Base-by-base conservation (phyloP, 2,797 vertebrate genomes). In the Nannoperca obscura region DNA sequence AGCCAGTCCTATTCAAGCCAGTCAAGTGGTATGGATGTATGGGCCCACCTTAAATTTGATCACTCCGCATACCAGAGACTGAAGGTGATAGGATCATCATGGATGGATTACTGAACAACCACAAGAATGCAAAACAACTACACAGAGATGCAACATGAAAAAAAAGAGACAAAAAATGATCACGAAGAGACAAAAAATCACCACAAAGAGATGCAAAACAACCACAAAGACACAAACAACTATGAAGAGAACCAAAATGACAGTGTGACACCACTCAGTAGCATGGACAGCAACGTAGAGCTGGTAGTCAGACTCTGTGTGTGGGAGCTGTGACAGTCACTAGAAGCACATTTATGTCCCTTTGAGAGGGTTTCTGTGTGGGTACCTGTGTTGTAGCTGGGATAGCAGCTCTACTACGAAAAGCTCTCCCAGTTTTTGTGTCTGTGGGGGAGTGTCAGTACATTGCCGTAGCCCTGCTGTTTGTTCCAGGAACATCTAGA, bases 1-100 rank as follows among this genome's bases (percentile, higher is more conserved):
- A 68, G 80, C 81, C 82, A 86, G 74, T 87, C 57, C 22, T 38
- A 2, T 38, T 24, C 9, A 15, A 77, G 73, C 15, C 3, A 30
- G 70, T 83, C 14, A 53, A 52, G 68, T 47, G 58, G 46, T 61
- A 36, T 58, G 53, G 49, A 65, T 72, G 44, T 19, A 42, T 3
- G 1, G 13, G 61, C 27, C 63, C 10, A 17, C 22, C 40, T 50
- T 30, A 36, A 30, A 60, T 32, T 9, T 22, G 12, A 63, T 44
- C 38, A 27, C 10, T 34, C 36, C 34, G 3, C 5, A 12, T n/a
- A 27, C 36, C 38, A 19, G 9, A 49, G 13, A 36, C 36, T 19
- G 44, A 53, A 34, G 57, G 40, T 38, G 32, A 62, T 13, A 20
- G 60, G 22, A 46, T 36, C 49, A 38, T 73, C 10, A 46, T 24